Percentiles rank a stretch among this genome's conserved stretches.
These are phyloP conservation scores for Telmatherina bonti DNA, from an alignment of 2,797 vertebrate genomes.

Conservation along the genomic window DNA sequence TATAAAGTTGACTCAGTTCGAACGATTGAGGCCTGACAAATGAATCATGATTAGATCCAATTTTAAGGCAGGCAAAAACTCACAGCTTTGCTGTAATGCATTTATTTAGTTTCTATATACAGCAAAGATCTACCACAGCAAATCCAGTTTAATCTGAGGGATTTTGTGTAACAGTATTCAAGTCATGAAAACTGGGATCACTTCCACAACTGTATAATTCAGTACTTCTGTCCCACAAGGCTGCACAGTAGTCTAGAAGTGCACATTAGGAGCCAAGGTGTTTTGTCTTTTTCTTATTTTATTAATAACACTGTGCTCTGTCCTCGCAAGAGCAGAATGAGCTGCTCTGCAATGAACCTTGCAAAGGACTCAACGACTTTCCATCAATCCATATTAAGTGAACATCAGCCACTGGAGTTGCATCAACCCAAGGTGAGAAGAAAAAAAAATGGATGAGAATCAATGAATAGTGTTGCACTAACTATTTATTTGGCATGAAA, in stretches of 20 bases:
- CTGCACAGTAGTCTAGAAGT: slow-evolving; percentile 27
- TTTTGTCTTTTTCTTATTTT: slow-evolving; percentile 66
- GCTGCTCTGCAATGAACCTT: slow-evolving; percentile 72
- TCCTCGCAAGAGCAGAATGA: slow-evolving; percentile 67
- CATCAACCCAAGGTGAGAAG: slow-evolving; percentile 67
- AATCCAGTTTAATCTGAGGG: not conserved
- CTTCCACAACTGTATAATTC: slow-evolving; percentile 3
- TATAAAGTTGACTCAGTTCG: too few relatives aligned
- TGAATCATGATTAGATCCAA: not conserved
- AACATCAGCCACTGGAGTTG: slow-evolving; percentile 60
- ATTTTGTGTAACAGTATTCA: slow-evolving; percentile 13
- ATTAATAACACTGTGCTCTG: slow-evolving; percentile 65
- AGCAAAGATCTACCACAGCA: not conserved
- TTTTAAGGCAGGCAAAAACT: not conserved
- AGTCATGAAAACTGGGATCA: slow-evolving; percentile 6
- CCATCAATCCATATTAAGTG: slow-evolving; percentile 69
- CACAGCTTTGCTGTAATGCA: not conserved
- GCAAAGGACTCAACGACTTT: slow-evolving; percentile 66
- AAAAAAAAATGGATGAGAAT: slow-evolving; percentile 57
- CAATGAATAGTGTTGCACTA: slow-evolving; percentile 30
- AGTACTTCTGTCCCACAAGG: slow-evolving; percentile 20
- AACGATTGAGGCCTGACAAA: not conserved
- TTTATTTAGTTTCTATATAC: not conserved
- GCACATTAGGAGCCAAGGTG: slow-evolving; percentile 52
- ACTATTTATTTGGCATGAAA: slow-evolving; percentile 8